Percentiles rank a stretch among this genome's conserved stretches.
Conservation (phyloP, 1,140 invertebrate genomes). For the Caligus rogercresseyi region DNA sequence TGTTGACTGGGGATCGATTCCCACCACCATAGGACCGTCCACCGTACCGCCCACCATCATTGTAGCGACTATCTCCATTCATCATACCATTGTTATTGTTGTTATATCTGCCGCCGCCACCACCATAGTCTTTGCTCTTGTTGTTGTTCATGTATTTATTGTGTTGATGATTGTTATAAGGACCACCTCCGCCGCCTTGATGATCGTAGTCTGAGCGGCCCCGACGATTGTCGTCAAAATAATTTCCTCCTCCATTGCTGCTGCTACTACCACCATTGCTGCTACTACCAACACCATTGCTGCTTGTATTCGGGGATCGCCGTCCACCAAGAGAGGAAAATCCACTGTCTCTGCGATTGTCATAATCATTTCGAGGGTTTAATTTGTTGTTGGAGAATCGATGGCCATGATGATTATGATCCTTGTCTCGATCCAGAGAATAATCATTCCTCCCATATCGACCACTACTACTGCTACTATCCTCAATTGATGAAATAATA, state of each 20-base stretch:
- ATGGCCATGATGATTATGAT: too few species aligned
- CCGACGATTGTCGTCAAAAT: too few species aligned
- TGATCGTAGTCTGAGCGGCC: too few species aligned
- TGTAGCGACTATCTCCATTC: slow-evolving; percentile 2
- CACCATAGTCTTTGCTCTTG: not conserved
- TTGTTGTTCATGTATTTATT: slow-evolving; percentile 16
- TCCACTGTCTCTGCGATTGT: not conserved
- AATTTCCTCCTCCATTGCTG: too few species aligned
- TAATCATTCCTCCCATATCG: not conserved
- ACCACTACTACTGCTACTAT: too few species aligned
- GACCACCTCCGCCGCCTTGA: not conserved
- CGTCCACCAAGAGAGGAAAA: not conserved
- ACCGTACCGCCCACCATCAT: slow-evolving; percentile 42
- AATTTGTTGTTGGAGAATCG: not conserved
- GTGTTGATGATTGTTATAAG: slow-evolving; percentile 16
- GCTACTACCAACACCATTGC: too few species aligned
- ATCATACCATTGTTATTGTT: too few species aligned
- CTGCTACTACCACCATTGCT: too few species aligned
- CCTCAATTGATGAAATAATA: not conserved
- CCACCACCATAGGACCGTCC: not conserved
- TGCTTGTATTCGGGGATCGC: too few species aligned
- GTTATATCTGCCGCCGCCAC: not conserved
- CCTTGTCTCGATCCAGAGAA: not conserved
- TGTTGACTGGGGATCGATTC: not conserved
- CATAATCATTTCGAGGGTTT: not conserved